Evolutionary conservation across 2,113 vertebrate species (phyloP), one percentile per base, ranked within the genome.

Genomic region (Pseudorasbora parva): DNA sequence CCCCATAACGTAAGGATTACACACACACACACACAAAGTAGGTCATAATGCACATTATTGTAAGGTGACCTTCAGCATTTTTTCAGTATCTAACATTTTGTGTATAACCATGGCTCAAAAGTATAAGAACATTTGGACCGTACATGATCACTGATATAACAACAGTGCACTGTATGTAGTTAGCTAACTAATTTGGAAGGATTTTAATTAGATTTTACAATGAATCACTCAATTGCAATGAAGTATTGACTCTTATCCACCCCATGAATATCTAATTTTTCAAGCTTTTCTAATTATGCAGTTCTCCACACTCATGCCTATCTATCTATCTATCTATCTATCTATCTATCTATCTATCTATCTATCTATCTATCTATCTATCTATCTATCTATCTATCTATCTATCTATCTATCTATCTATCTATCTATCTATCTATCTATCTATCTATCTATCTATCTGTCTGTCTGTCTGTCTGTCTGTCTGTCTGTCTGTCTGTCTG

Each of bases 51-150:
- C 72, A 54, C 8, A 51, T 74, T 74, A 72, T 72, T 72, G n/a
- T 47, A 74, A 74, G 72, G 72, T 74, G 72, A 74, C 72, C 72
- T 74, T 74, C 72, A 74, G 47, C 47, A 51, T 30, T 74, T 74
- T 51, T 25, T 54, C 8, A 19, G 0, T 27, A 8, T 51, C 72
- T 17, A 15, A 51, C 25, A 8, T 74, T 7, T 9, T 9, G n/a
- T 51, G 45, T 9, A 8, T 27, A 47, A 51, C 45, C 23, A 25
- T 73, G 14, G 45, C 25, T 49, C 23, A 30, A 30, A 51, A 30
- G 23, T 74, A 45, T 23, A 23, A 25, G 21, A 30, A 54, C 6
- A 74, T 74, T 30, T 54, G 7, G 15, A 19, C 15, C 15, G 11
- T 66, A 30, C 14, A 19, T 49, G 27, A 45, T 21, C 41, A 47